Conservation (phyloP, 2,797 vertebrate genomes). For the Peromyscus nudipes region DNA sequence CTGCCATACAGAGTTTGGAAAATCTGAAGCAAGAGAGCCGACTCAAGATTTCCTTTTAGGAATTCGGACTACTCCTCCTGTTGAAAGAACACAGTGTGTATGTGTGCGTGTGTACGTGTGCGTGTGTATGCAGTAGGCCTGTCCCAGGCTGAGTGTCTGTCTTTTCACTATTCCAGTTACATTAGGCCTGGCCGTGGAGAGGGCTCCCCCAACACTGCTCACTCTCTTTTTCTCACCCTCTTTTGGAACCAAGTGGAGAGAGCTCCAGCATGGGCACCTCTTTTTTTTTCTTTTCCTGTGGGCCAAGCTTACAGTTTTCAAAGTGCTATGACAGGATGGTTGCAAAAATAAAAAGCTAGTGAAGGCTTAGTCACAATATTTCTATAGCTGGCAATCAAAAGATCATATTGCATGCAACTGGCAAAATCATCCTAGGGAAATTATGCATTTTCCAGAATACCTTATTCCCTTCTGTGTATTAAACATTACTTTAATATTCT, state of each 20-base stretch:
- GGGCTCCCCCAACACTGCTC: no score
- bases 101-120: rapidly evolving
- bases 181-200: neutral
- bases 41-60: constrained; percentile 62
- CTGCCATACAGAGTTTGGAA: constrained; percentile 54
- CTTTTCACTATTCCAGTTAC: neutral
- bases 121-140: neutral
- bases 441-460: constrained; percentile 88
- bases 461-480: constrained; percentile 91
- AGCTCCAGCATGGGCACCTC: constrained; percentile 77
- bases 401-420: constrained; percentile 85
- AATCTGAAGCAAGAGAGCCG: constrained; percentile 67
- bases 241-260: constrained; percentile 65
- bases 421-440: constrained; percentile 86
- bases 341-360: constrained; percentile 82
- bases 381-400: constrained; percentile 83
- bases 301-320: constrained; percentile 84
- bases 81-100: neutral
- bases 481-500: constrained; percentile 92
- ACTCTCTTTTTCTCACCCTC: neutral
- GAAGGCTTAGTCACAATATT: constrained; percentile 82
- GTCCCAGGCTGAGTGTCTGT: neutral
- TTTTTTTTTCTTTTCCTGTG: constrained; percentile 80
- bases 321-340: constrained; percentile 83
- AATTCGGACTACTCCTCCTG: constrained; percentile 12